A percentile compares a stretch with the other conserved stretches of the same genome.
Evolutionary conservation across 2,797 vertebrate genomes (phyloP).

Genomic region (Limnodromus scolopaceus): DNA sequence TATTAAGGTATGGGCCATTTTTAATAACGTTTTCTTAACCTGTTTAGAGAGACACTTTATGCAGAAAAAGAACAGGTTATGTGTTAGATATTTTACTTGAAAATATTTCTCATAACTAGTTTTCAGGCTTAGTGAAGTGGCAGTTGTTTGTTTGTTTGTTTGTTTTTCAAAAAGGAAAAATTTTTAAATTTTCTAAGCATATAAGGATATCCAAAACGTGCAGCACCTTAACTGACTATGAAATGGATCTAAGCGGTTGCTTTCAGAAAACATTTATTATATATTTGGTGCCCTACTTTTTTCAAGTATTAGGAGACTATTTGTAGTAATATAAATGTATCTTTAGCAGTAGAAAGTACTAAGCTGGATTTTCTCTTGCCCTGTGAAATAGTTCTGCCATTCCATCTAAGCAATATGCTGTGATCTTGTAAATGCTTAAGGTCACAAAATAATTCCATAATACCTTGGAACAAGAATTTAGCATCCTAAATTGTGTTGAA

Average conservation of each 20-base stretch:
- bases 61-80: neutral
- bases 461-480: neutral
- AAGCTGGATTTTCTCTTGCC: neutral
- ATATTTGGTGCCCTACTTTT: neutral
- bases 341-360: neutral
- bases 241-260: neutral
- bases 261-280: neutral
- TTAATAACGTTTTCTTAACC: accelerated
- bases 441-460: neutral
- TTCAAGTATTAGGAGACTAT: neutral
- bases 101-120: neutral
- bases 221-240: neutral
- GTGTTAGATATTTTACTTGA: neutral
- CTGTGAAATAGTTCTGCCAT: neutral
- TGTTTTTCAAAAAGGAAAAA: neutral
- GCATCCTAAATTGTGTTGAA: neutral
- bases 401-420: neutral
- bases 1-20: accelerated
- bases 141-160: neutral
- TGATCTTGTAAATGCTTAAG: neutral
- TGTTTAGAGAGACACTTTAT: neutral
- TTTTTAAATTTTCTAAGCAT: neutral
- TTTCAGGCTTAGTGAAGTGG: neutral
- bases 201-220: neutral
- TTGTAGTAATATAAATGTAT: neutral